Base-by-base conservation (phyloP, 2,888 invertebrate genomes). In the Heliconius aoede region DNA sequence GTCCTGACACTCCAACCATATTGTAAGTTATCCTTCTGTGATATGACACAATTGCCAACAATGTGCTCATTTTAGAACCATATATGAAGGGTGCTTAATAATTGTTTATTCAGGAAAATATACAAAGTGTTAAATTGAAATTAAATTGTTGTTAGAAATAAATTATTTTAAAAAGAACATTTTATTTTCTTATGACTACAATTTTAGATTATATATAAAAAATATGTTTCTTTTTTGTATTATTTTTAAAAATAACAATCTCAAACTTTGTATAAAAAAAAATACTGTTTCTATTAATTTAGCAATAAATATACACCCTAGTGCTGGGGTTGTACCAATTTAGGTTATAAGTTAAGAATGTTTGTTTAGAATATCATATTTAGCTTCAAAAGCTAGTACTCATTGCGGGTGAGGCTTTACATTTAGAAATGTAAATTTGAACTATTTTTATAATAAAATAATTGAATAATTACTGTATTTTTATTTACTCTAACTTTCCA, bases 361-460 rank as follows among this genome's bases (percentile, higher is more conserved):
- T 78, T 65, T 8, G 36, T 36, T 78, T 80, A 77, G 76, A 78
- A 69, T 77, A 72, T 78, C 76, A 78, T 77, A 76, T 82, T 81
- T 85, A 86, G 91, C 92, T 93, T 93, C 79, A 84, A 88, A 91
- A 90, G 91, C 91, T 90, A 89, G 87, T 88, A 88, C 88, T 88
- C 86, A 86, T 88, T 87, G 88, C 81, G 89, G 87, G 90, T 90
- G 88, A 88, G 90, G 92, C 91, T 91, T 85, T 84, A 86, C 87
- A 77, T 77, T 87, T 90, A 90, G 89, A 88, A 67, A 85, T 87
- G 88, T 89, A 90, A 90, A 89, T 91, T 92, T 93, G 88, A 90
- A 91, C 88, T 94, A 94, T 94, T 93, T 94, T 94, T 92, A 85
- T 93, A 94, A 89, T 90, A 92, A 93, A 93, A 89, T 26, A 60